Base-by-base conservation (phyloP, 2,888 invertebrate genomes). In the Leucozona laternaria region DNA sequence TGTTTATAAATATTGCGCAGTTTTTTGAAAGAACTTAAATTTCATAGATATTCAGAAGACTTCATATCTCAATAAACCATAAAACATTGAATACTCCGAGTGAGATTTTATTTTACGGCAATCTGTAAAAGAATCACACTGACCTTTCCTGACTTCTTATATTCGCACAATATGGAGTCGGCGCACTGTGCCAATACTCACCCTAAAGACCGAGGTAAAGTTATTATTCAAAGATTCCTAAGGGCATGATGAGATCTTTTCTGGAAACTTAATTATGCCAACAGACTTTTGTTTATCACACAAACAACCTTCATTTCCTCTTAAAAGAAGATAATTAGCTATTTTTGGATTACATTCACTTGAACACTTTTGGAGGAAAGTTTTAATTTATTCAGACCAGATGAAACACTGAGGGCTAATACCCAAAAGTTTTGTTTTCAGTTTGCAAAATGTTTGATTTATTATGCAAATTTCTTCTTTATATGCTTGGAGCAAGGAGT, bases 361-460 rank as follows among this genome's bases (percentile, higher is more conserved):
- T n/a, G n/a, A 43, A 43, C 43, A 43, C 43, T 43, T 43, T n/a
- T n/a, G 6, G 43, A n/a, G 6, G 1, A 43, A 43, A 43, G 43
- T 43, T 43, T 43, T 43, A 43, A 43, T 43, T 43, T 43, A 43
- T 43, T 43, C 43, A 43, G 43, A 43, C 15, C 43, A 43, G 43
- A 43, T n/a, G 6, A n/a, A 43, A 6, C 43, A n/a, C 6, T 43
- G 15, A 7, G 43, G n/a, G 43, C 6, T 6, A n/a, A 43, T 5
- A 43, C 43, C 43, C n/a, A 43, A 43, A 43, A 43, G 43, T 43
- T 40, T 43, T 43, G 43, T 43, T 15, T 15, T 43, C 5, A 6
- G 6, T 43, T 43, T 43, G 6, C n/a, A n/a, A n/a, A 43, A 43
- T 43, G n/a, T 43, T 43, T 43, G 43, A 43, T 43, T 43, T 43